Conservation (phyloP, 2,888 invertebrate species). For the Germaria angustata region DNA sequence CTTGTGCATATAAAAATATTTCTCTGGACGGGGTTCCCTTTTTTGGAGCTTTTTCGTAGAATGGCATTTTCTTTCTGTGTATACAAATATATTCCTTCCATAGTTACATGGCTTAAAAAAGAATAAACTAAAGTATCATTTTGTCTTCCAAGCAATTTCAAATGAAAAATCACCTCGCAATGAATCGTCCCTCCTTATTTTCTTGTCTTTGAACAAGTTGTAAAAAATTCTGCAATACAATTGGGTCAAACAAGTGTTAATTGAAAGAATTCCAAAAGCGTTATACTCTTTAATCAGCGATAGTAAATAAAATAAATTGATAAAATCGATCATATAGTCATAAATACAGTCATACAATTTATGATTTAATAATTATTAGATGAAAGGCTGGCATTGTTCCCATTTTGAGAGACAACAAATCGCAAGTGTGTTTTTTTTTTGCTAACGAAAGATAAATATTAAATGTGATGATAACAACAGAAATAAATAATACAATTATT, state of each 20-base stretch:
- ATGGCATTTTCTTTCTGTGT: too few relatives aligned
- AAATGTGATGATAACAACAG: background rate
- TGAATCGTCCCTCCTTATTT: too few relatives aligned
- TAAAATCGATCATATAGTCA: background rate
- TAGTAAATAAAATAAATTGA: background rate
- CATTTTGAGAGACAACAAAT: background rate
- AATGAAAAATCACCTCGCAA: too few relatives aligned
- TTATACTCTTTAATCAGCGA: background rate
- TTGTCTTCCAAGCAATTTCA: too few relatives aligned
- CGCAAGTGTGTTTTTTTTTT: conserved; percentile 32
- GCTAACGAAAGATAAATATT: background rate
- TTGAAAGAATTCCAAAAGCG: background rate
- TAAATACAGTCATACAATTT: background rate
- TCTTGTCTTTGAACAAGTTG: background rate
- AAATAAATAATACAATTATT: background rate
- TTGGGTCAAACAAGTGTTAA: background rate
- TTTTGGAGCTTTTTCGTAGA: too few relatives aligned
- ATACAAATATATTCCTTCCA: too few relatives aligned
- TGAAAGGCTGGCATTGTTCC: conserved; percentile 49
- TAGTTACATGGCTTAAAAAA: too few relatives aligned
- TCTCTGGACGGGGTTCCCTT: too few relatives aligned
- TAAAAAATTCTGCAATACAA: background rate
- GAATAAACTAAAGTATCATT: too few relatives aligned
- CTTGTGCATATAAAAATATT: too few relatives aligned
- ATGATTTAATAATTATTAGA: background rate